Evolutionary conservation across 1,140 invertebrate genomes (phyloP), one percentile per base, ranked within the genome.

Genomic region (Brachionus rotundiformis): DNA sequence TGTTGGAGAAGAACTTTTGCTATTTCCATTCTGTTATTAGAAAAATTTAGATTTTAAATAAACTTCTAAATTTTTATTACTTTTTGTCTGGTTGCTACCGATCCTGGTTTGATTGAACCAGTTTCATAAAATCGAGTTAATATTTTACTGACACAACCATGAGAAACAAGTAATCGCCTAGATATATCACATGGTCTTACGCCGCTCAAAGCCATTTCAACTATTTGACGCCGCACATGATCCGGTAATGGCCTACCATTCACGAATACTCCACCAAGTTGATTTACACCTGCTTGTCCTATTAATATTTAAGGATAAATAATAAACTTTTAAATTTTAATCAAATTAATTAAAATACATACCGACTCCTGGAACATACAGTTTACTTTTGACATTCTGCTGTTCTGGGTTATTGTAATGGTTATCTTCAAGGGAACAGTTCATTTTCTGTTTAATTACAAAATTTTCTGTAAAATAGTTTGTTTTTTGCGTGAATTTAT

Each of bases 91-190:
- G 93, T 93, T 19, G 93, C 93, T 83, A 95, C 95, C 25, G 93
- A 94, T 23, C 94, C 94, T 1, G 94, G 94, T 84, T 94, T 90
- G 77, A 96, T 95, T 59, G 93, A 95, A 36, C 85, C 94, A 6
- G 94, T 96, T 88, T 96, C 94, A 85, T 96, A 97, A 89, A 96
- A 98, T 82, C 96, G 90, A 2, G 95, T 97, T 10, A 99, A 90
- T 83, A 98, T 98, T 90, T 98, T 98, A 10, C 94, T 96, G n/a
- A 96, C 94, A 85, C 93, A 94, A 83, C 96, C 96, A 86, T 98
- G 95, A 0, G 95, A 97, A 6, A 99, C 96, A 10, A 96, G 90
- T 29, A 98, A 90, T 86, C 96, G 94, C 59, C 95, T 89, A 3
- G 94, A 96, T 86, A 98, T 98, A 88, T 98, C 95, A 87, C 95